phyloP scores from a whole-genome alignment of 1,140 invertebrate genomes.

The Microplitis mediator region DNA sequence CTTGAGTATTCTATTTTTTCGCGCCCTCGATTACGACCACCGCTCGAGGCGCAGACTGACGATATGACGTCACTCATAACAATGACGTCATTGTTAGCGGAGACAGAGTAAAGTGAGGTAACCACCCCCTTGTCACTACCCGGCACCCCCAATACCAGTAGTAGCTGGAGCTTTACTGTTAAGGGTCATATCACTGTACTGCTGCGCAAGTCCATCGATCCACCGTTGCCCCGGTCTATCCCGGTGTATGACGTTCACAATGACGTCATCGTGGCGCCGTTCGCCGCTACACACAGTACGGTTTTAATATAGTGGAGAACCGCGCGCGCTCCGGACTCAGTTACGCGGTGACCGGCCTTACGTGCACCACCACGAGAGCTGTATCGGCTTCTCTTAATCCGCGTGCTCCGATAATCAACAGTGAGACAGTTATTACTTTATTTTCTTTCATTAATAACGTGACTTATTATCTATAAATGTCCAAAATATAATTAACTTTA shows the following conservation, averaged over 20 bases:
- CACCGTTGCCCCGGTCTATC: conserved; percentile 30
- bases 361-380: conserved; percentile 38
- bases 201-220: conserved; percentile 52
- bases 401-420: conserved; percentile 1
- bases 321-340: conserved; percentile 57
- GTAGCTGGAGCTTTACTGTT: conserved; percentile 40
- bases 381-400: background rate
- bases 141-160: background rate
- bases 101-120: no score
- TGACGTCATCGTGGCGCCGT: conserved; percentile 50
- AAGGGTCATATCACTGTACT: conserved; percentile 41
- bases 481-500: no score
- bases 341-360: conserved; percentile 60
- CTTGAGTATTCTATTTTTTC: no score
- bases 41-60: no score
- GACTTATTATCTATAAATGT: no score
- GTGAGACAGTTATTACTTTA: background rate
- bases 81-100: no score
- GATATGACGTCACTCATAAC: no score
- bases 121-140: background rate
- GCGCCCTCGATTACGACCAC: no score
- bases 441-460: background rate
- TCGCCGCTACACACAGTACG: conserved; percentile 58
- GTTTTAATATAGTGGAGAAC: conserved; percentile 61
- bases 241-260: conserved; percentile 45